Percentiles rank a stretch among this genome's conserved stretches.
Conservation (phyloP, 2,113 vertebrate species). For the Sceloporus tristichus region DNA sequence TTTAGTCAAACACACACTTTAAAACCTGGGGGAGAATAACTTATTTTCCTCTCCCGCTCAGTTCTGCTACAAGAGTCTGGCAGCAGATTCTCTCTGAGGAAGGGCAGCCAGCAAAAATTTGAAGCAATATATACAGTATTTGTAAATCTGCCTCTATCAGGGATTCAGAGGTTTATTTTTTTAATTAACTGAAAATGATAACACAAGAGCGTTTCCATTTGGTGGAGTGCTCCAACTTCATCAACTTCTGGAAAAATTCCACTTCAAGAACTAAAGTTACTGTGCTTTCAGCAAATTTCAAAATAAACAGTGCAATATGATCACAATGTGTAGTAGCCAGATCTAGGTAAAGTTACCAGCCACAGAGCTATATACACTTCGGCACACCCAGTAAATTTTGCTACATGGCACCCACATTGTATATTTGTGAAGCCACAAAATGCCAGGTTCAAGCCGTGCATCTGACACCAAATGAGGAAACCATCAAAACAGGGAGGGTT, state of each 20-base stretch:
- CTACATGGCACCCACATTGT: conserved; percentile 28
- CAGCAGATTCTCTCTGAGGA: conserved; percentile 27
- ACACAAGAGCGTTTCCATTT: conserved; percentile 65
- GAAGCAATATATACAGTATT: conserved; percentile 8
- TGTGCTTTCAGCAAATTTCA: conserved; percentile 58
- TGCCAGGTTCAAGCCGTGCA: not conserved
- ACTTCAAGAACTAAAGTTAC: conserved; percentile 69
- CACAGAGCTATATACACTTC: conserved; percentile 17
- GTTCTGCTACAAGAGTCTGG: not conserved
- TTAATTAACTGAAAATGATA: conserved; percentile 78
- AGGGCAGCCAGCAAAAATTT: conserved; percentile 12
- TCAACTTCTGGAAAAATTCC: conserved; percentile 64
- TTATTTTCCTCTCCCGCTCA: conserved; percentile 1
- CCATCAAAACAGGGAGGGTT: not conserved
- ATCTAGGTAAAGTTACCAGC: conserved; percentile 60
- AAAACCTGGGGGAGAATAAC: conserved; percentile 11
- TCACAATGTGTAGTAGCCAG: conserved; percentile 37
- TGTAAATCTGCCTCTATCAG: conserved; percentile 56
- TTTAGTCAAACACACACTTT: conserved; percentile 7
- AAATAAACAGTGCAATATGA: conserved; percentile 68
- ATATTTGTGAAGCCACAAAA: conserved; percentile 30
- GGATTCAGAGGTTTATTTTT: conserved; percentile 71
- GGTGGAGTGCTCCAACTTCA: conserved; percentile 60
- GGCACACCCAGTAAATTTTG: conserved; percentile 21
- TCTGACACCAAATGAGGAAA: not conserved